Base-by-base conservation (phyloP, 2,797 vertebrate species). In the Enteromius paludinosus region DNA sequence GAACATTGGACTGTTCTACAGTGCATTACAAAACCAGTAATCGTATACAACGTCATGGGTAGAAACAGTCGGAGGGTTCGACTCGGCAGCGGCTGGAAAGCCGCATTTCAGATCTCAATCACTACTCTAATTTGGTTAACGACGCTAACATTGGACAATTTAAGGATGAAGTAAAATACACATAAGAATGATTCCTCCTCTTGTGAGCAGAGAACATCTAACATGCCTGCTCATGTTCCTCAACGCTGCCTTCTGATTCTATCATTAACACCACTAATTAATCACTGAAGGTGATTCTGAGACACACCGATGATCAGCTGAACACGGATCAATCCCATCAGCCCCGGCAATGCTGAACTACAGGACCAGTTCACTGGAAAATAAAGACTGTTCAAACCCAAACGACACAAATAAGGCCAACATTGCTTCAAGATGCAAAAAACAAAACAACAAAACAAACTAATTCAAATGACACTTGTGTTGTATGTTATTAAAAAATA, bases 21-120 rank as follows among this genome's bases (percentile, higher is more conserved):
- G 95, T 95, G 95, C 94, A 93, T 96, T 97, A 97, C 96, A 98
- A 97, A 97, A 96, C 94, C 95, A 93, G 94, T 93, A 93, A 92
- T 93, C 93, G 95, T 95, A 95, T 96, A 97, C 96, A 97, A 97
- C 95, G 95, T 94, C 92, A 84, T 94, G 95, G 94, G 95, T 96
- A 96, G 95, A 97, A 97, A 96, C 94, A 95, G 94, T 93, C 88
- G 85, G 79, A 78, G 85, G 92, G 89, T 87, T 47, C 30, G 30
- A 65, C 62, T 65, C 30, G 23, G 43, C 86, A 35, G 18, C 28
- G 45, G 28, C 45, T 71, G 90, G 90, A 95, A 84, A 94, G 95
- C 95, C 94, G 92, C 91, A 95, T 93, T 92, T 93, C 95, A 95
- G 95, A 95, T 95, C 95, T 94, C 93, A 93, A 92, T 93, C 91